Conservation (phyloP, 2,888 invertebrate species). For the Adineta ricciae region DNA sequence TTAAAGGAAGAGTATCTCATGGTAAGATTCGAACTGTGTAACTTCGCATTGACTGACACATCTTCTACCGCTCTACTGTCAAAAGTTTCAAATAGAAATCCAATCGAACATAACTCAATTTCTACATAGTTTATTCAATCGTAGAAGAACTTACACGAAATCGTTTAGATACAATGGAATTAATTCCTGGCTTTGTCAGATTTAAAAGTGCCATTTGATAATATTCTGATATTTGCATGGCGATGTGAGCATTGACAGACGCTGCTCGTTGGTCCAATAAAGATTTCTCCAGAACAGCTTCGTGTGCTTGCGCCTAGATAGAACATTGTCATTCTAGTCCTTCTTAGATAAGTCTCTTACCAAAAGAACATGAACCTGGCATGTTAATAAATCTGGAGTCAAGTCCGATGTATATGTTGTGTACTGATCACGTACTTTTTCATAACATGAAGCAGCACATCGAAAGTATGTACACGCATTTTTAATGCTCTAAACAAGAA, state of each 20-base stretch:
- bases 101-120: no score
- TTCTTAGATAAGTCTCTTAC: constrained; percentile 39
- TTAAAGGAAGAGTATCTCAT: neutral
- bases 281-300: constrained; percentile 92
- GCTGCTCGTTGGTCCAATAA: constrained; percentile 86
- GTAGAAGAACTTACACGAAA: neutral
- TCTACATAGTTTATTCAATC: no score
- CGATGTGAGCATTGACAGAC: constrained; percentile 77
- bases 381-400: constrained; percentile 53
- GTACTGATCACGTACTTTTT: constrained; percentile 49
- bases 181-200: constrained; percentile 51
- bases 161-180: constrained; percentile 6
- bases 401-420: constrained; percentile 47
- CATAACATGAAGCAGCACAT: constrained; percentile 89
- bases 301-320: constrained; percentile 79
- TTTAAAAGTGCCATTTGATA: constrained; percentile 62
- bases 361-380: constrained; percentile 63
- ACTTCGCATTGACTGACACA: neutral
- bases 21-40: neutral
- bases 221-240: constrained; percentile 70
- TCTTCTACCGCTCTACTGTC: neutral
- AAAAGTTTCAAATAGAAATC: no score
- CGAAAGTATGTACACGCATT: constrained; percentile 91
- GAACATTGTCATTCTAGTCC: neutral
- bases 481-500: constrained; percentile 65